Base-by-base conservation (phyloP, 2,113 vertebrate genomes). In the Hypocryptadius cinnamomeus region DNA sequence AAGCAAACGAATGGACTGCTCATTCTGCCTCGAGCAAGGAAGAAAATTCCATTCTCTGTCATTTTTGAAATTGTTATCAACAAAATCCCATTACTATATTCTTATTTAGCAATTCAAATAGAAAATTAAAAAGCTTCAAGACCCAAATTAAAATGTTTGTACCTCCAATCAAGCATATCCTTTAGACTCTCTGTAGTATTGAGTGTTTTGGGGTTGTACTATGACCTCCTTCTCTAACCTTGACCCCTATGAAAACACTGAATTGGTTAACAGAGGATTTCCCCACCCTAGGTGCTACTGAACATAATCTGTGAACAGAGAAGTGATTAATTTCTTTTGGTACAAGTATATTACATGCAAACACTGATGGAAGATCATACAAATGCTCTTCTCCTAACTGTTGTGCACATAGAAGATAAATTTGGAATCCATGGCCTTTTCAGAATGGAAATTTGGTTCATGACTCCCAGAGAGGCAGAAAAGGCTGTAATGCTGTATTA, bases 11-110 rank as follows among this genome's bases (percentile, higher is more conserved):
- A 87, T n/a, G 95, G 80, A 93, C 97, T 97, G 97, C 97, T 98
- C 96, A 93, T 98, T 98, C 97, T 92, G 98, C 98, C 97, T 63
- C 33, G 19, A 98, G 98, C 97, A 97, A 97, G 95, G 96, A 95
- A 97, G 45, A 97, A 97, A 96, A 97, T 98, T 98, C 97, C 92
- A 61, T 96, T 85, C 88, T 94, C 96, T 72, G 85, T 97, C 85
- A 66, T 97, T 97, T 97, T 94, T 96, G 96, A 94, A 97, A 89
- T 97, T 98, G 94, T 95, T 97, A 97, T 96, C 96, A 94, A 86
- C 97, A 96, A 98, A 96, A 92, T 53, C 30, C 28, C 25, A 10
- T 63, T 76, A 83, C 54, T 86, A 12, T 79, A 65, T 76, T 93
- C 61, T 90, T 91, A 90, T 92, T 81, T 93, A 93, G 73, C 84